Conservation (phyloP, 2,888 invertebrate species). For the Dicycla oo region DNA sequence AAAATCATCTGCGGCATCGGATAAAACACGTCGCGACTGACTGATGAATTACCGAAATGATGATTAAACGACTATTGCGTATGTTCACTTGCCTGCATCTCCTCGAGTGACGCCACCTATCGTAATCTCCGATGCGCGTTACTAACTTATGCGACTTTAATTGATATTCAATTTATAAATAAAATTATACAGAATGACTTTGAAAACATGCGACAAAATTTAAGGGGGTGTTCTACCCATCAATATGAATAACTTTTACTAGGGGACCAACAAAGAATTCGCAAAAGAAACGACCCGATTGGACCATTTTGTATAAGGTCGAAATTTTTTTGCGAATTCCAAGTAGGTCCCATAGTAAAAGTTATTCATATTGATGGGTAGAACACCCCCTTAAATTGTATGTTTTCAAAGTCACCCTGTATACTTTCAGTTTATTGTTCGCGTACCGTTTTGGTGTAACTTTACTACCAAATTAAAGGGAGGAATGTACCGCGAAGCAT, state of each 20-base stretch:
- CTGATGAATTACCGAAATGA: constrained; percentile 88
- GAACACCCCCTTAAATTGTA: no score
- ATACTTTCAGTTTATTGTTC: constrained; percentile 49
- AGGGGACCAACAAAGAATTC: no score
- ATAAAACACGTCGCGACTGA: constrained; percentile 84
- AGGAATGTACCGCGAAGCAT: constrained; percentile 52
- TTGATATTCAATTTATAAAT: constrained; percentile 66
- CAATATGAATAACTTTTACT: no score
- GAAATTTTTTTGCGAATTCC: no score
- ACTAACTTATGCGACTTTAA: constrained; percentile 70
- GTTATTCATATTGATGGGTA: no score
- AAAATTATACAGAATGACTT: no score
- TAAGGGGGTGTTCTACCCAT: no score
- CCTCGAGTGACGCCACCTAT: constrained; percentile 63
- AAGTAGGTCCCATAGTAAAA: no score
- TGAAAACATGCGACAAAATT: no score
- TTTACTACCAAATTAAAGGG: constrained; percentile 30
- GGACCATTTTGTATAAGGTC: no score
- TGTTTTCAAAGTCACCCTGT: no score
- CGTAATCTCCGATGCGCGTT: constrained; percentile 69
- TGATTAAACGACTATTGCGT: constrained; percentile 85
- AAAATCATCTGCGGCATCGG: constrained; percentile 87
- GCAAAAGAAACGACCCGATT: no score
- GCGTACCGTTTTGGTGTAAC: constrained; percentile 21
- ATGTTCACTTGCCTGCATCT: constrained; percentile 58